Evolutionary conservation across 1,140 invertebrate species (phyloP).

Genomic region (Magallana angulata): DNA sequence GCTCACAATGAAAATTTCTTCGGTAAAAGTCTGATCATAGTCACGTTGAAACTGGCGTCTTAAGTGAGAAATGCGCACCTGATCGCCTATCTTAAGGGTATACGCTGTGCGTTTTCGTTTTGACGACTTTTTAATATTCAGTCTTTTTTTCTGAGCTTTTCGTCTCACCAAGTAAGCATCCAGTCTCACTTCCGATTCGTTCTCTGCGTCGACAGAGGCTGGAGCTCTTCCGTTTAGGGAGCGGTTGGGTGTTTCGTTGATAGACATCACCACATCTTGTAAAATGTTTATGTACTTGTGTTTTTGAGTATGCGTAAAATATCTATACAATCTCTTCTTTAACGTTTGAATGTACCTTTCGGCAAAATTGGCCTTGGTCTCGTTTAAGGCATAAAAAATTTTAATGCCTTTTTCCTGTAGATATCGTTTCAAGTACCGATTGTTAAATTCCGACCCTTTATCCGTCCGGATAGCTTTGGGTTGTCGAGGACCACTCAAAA

Average conservation of each 20-base stretch:
- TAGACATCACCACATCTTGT: not conserved
- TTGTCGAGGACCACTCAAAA: conserved; percentile 27
- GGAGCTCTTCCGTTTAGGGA: conserved; percentile 40
- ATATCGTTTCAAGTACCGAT: not conserved
- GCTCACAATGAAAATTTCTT: conserved; percentile 45
- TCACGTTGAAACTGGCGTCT: conserved; percentile 44
- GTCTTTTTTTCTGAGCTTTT: not conserved
- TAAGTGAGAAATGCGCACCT: conserved; percentile 41
- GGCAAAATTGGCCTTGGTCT: conserved; percentile 42
- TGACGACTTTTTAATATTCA: not conserved
- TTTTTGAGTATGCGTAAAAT: conserved; percentile 24
- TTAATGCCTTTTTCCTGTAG: conserved; percentile 9
- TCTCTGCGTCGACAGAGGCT: conserved; percentile 9
- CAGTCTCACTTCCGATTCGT: conserved; percentile 43
- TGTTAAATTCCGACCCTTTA: conserved; percentile 48
- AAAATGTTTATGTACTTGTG: conserved; percentile 43
- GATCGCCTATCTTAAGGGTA: conserved; percentile 43
- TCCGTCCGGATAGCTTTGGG: conserved; percentile 35
- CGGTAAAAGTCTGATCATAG: conserved; percentile 54
- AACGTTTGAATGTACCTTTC: conserved; percentile 43
- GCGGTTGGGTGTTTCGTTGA: conserved; percentile 38
- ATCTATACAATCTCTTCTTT: conserved; percentile 39
- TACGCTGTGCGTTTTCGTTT: conserved; percentile 29
- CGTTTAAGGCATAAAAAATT: conserved; percentile 30
- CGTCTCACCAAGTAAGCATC: conserved; percentile 34